phyloP scores from a whole-genome alignment of 2,797 vertebrate species.

The Neosalanx taihuensis region DNA sequence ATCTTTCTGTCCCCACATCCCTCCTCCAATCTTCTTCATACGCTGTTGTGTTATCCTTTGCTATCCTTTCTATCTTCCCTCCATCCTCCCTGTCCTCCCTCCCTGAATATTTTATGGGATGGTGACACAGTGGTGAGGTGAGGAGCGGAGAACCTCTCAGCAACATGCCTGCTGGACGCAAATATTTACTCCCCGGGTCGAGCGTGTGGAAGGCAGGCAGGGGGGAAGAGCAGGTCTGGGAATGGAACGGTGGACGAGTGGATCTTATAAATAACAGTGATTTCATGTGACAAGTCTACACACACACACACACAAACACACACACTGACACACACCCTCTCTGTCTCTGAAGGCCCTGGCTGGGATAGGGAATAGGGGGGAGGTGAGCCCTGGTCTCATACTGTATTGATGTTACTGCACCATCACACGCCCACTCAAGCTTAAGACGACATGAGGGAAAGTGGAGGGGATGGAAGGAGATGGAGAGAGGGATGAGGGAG shows the following conservation, averaged over 20 bases:
- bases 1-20: constrained; percentile 34
- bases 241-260: constrained; percentile 43
- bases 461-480: constrained; percentile 16
- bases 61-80: constrained; percentile 32
- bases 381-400: constrained; percentile 62
- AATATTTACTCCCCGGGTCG: constrained; percentile 86
- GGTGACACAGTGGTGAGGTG: constrained; percentile 73
- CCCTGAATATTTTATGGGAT: constrained; percentile 93
- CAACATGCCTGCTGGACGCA: constrained; percentile 79
- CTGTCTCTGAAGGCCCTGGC: not conserved
- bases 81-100: constrained; percentile 31
- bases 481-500: constrained; percentile 25
- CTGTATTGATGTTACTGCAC: constrained; percentile 60
- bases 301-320: constrained; percentile 36
- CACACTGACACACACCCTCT: not conserved
- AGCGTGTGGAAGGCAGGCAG: constrained; percentile 55
- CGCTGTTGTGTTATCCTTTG: constrained; percentile 27
- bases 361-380: constrained; percentile 53
- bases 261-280: constrained; percentile 78
- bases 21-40: constrained; percentile 27
- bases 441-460: constrained; percentile 13
- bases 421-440: constrained; percentile 67
- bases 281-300: constrained; percentile 76
- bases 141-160: constrained; percentile 14
- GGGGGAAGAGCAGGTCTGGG: constrained; percentile 17